Base-by-base conservation (phyloP, 2,888 invertebrate genomes). In the Melitaea athalia region DNA sequence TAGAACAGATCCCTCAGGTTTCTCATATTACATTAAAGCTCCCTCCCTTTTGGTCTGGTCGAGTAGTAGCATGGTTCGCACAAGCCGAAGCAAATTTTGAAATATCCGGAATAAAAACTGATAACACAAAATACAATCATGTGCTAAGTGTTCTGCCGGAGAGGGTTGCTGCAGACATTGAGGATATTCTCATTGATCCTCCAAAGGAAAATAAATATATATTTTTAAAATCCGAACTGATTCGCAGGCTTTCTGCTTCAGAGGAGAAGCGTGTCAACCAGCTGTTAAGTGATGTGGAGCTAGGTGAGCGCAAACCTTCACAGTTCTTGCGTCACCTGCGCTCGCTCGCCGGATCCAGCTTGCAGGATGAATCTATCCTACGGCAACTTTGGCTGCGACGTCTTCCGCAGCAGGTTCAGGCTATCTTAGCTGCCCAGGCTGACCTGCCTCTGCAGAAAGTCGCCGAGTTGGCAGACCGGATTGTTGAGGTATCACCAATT, bases 371-470 rank as follows among this genome's bases (percentile, higher is more conserved):
- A 24, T 24, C 24, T 3, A 24, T 24, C 24, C 24, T 24, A 24
- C 24, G 24, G 24, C 24, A 24, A 24, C 24, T 24, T 24, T 24
- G 24, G 24, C 24, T 24, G 24, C 24, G 49, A n/a, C 33, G 64
- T 6, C 52, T 59, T 38, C 60, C 52, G 17, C 65, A 59, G 12
- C 14, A 65, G 45, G 38, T 60, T 24, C 65, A 65, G 59, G 50
- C 50, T 15, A 52, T 60, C 6, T 43, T 65, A 33, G 61, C 61
- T 53, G 17, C 55, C 15, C 61, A 67, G 49, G 49, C 38, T 12
- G 62, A 63, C 14, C 15, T 50, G 14, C 15, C 38, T 6, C 7
- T 50, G n/a, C n/a, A 50, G 17, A 49, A 24, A 24, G 24, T 24
- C 3, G 24, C 24, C 24, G 24, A 63, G 49, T 7, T 63, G 6